Evolutionary conservation across 2,888 invertebrate species (phyloP), one percentile per base, ranked within the genome.

Genomic region (Agapetus fuscipes): DNA sequence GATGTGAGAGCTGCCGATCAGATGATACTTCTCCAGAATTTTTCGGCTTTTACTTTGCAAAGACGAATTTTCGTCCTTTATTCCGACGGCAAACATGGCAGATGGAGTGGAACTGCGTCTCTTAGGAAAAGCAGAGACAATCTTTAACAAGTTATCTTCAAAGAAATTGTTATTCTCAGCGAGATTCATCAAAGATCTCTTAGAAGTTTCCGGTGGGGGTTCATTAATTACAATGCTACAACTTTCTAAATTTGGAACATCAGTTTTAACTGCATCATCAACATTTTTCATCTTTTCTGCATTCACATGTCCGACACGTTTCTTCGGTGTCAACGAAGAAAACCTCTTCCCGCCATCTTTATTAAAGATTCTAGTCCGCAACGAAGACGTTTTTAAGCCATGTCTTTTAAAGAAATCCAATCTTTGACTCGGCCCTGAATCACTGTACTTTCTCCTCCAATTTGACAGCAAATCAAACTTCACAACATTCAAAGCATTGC

Each of bases 91-190:
- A 12, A 43, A 43, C 10, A 50, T 27, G 0, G 57, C 56, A 0
- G 57, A 50, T 0, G 66, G 67, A 0, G 66, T 66, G 0, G 67
- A 68, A 11, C 63, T 60, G 0, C 67, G 51, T 0, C 69, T 45
- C 33, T 63, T 66, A 0, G 63, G 61, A 2, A 62, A 53, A 0
- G 55, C 47, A 0, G 57, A 49, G 43, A 61, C 53, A 2, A 60
- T 53, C 41, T 55, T 59, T 0, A 61, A 37, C 0, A 62, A 30
- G 25, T 59, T 60, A 1, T 65, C 63, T 31, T 64, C 65, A 0
- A 62, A 39, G 1, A 55, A 33, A 1, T 45, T 49, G 0, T 56
- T 46, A 0, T 57, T 49, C 0, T 55, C 52, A 0, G 50, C 51
- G 1, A 9, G n/a, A 17, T 17, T 15, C 20, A 6, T 20, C 5